Percentiles rank a stretch among this genome's conserved stretches.
These are phyloP conservation scores for Arctia plantaginis DNA, from an alignment of 2,888 invertebrate species.

Conservation along the genomic window DNA sequence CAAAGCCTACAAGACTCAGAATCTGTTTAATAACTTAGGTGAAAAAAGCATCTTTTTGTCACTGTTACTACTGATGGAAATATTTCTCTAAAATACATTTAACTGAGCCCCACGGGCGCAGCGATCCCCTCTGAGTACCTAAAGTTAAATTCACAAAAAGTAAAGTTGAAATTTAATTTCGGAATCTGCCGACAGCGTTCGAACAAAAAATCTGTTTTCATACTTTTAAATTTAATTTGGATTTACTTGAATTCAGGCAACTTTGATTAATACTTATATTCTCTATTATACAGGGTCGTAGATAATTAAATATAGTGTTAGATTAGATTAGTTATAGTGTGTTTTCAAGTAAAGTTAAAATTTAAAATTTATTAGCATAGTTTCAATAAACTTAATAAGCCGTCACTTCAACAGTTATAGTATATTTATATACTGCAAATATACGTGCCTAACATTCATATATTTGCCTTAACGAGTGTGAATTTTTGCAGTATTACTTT, in stretches of 20 bases:
- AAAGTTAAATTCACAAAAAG: background rate
- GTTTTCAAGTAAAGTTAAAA: too few species aligned
- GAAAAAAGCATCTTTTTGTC: background rate
- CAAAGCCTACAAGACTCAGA: too few species aligned
- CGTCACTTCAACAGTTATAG: too few species aligned
- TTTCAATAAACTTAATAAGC: too few species aligned
- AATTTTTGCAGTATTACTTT: too few species aligned
- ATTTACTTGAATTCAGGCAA: background rate
- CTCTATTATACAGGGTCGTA: too few species aligned
- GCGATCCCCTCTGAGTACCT: background rate
- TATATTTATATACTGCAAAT: too few species aligned
- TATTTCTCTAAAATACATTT: background rate
- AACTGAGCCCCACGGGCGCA: background rate
- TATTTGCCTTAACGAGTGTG: too few species aligned
- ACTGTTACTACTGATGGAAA: background rate
- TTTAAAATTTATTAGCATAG: too few species aligned
- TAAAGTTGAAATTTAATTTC: conserved; percentile 7
- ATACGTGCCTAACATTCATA: too few species aligned
- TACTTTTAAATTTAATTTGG: conserved; percentile 3
- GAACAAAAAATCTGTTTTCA: background rate
- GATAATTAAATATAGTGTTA: too few species aligned
- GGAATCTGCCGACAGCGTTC: background rate
- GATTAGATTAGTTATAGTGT: too few species aligned
- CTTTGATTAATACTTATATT: background rate
- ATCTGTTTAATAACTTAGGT: background rate